Conservation (phyloP, 2,797 vertebrate species). For the Phrynocephalus vlangalii region DNA sequence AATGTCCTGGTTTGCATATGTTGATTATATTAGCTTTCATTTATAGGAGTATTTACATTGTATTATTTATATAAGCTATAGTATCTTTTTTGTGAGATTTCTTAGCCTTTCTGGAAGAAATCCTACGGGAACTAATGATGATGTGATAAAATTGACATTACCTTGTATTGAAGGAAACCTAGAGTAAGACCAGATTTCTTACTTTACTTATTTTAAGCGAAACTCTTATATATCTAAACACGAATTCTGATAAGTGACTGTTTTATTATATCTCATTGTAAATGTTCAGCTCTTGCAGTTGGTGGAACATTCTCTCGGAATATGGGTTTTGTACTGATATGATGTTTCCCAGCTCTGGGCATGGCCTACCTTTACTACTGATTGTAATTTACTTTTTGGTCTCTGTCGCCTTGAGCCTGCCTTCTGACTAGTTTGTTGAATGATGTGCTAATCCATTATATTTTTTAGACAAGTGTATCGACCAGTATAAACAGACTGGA, state of each 20-base stretch:
- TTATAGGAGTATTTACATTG: not conserved
- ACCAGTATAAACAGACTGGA: slow-evolving; percentile 95
- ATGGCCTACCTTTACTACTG: slow-evolving; percentile 83
- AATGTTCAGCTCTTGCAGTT: slow-evolving; percentile 74
- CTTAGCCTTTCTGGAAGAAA: slow-evolving; percentile 41
- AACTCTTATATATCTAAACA: slow-evolving; percentile 59
- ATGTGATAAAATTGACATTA: slow-evolving; percentile 10
- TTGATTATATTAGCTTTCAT: not conserved
- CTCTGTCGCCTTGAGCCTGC: slow-evolving; percentile 88
- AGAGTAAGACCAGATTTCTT: slow-evolving; percentile 42
- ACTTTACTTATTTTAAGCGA: slow-evolving; percentile 51
- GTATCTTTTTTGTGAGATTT: slow-evolving; percentile 24
- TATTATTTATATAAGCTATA: not conserved
- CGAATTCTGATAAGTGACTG: slow-evolving; percentile 70
- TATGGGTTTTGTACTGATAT: slow-evolving; percentile 82
- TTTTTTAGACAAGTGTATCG: slow-evolving; percentile 96
- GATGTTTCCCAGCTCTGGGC: slow-evolving; percentile 87
- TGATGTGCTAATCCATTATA: slow-evolving; percentile 97
- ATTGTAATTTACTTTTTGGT: slow-evolving; percentile 93
- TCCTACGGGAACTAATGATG: not conserved
- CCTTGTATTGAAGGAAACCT: not conserved
- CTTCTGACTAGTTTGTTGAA: slow-evolving; percentile 90
- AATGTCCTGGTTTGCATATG: not conserved
- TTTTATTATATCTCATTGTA: slow-evolving; percentile 79
- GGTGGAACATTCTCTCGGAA: slow-evolving; percentile 71